Evolutionary conservation across 2,797 vertebrate genomes (phyloP), one percentile per base, ranked within the genome.

Genomic region (Myoxocephalus aenaeus): DNA sequence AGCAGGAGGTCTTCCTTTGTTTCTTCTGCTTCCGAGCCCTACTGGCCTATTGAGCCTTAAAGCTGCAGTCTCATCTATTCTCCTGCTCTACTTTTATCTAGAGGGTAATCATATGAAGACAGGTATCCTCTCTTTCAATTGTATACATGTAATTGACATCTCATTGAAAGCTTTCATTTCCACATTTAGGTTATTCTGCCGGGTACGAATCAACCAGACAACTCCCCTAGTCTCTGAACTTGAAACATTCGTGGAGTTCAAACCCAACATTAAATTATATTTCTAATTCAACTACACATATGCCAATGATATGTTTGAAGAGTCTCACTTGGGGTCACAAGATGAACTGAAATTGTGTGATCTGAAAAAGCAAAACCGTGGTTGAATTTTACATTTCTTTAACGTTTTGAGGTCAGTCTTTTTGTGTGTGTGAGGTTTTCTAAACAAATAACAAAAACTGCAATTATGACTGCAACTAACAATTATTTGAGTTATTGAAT

Each of bases 1-100:
- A 63, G 77, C 66, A 10, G 81, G 81, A 77, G 83, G 78, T 73
- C 68, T 38, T 61, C 66, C 68, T 81, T 38, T 12, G 36, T 75
- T 81, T 75, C 79, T 74, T 58, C 77, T 81, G 71, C 69, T 81
- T 80, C 44, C 48, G 75, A 69, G 62, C 64, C 74, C 62, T 54
- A 40, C 70, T 66, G 79, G 69, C 78, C 76, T 46, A 48, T 70
- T 76, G 48, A 82, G 74, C 75, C 78, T 77, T 57, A 79, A 73
- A 88, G 78, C 76, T 69, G 75, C 57, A 56, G 48, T 53, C 67
- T 80, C 73, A 77, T 86, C 73, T 64, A 80, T 83, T 70, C 65
- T 61, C 38, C 61, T 71, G 65, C 63, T 82, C 46, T 34, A 63
- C 82, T 80, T 89, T 85, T 59, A 84, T 82, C 63, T 79, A 20